Conservation (phyloP, 1,140 invertebrate genomes). For the Aphis gossypii region DNA sequence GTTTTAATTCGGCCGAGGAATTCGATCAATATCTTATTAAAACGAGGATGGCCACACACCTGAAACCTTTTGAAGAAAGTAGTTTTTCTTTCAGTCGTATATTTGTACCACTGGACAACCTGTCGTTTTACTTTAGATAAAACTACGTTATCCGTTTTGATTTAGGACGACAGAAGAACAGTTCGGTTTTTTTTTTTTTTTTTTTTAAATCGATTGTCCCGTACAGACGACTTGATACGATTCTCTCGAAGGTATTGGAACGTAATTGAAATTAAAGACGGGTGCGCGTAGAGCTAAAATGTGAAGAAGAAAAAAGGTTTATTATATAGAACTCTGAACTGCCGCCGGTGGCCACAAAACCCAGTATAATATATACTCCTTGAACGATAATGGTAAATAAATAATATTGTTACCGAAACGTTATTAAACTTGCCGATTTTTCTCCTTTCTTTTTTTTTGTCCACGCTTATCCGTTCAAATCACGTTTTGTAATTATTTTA, state of each 20-base stretch:
- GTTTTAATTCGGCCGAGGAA: background rate
- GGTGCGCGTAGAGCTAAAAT: background rate
- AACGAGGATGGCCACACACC: background rate
- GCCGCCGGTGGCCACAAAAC: background rate
- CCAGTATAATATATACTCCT: background rate
- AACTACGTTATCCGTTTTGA: slow-evolving; percentile 20
- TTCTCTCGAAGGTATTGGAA: background rate
- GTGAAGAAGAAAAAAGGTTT: background rate
- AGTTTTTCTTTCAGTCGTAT: background rate
- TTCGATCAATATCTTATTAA: background rate
- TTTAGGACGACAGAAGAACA: background rate
- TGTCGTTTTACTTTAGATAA: background rate
- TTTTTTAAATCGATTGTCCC: background rate
- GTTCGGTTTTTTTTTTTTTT: background rate
- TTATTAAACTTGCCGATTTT: background rate
- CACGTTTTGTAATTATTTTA: background rate
- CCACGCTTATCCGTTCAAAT: background rate
- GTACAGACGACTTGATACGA: background rate
- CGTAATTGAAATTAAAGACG: slow-evolving; percentile 9
- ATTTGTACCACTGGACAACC: background rate
- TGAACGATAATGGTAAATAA: background rate
- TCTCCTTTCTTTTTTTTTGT: background rate
- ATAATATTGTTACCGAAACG: background rate
- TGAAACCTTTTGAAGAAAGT: background rate
- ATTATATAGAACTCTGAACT: background rate